Evolutionary conservation across 2,113 vertebrate species (phyloP).

Genomic region (Muntiacus reevesi): DNA sequence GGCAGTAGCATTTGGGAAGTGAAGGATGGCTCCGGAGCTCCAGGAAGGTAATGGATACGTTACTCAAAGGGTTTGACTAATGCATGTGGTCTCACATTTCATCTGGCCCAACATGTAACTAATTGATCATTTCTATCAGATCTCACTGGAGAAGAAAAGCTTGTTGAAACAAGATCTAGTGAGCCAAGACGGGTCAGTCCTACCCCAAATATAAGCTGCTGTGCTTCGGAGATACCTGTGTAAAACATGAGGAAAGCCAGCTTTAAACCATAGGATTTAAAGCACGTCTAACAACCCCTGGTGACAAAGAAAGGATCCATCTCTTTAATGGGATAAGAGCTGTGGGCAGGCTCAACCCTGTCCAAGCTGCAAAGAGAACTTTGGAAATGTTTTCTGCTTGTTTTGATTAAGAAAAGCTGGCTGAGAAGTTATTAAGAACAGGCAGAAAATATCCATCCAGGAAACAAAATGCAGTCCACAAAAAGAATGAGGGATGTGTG

Average conservation of each 20-base stretch:
- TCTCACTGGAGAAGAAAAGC: background rate
- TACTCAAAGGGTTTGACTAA: constrained; percentile 67
- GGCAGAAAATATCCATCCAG: background rate
- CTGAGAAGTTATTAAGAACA: background rate
- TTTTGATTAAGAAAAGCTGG: background rate
- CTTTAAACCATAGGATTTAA: constrained; percentile 27
- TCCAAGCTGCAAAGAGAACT: background rate
- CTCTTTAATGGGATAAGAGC: background rate
- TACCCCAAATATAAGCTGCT: constrained; percentile 48
- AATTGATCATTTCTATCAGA: constrained; percentile 61
- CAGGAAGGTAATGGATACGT: constrained; percentile 70
- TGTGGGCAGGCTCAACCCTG: background rate
- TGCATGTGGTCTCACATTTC: constrained; percentile 69
- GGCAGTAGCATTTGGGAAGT: constrained; percentile 68
- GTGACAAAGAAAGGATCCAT: background rate
- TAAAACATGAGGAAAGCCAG: constrained; percentile 13
- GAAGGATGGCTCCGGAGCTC: constrained; percentile 64
- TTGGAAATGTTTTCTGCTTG: background rate
- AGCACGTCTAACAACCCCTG: background rate
- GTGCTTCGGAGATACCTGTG: constrained; percentile 34
- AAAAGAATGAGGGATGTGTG: background rate
- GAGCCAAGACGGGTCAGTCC: constrained; percentile 24
- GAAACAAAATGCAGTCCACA: background rate
- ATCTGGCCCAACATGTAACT: constrained; percentile 48
- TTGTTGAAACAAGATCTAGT: constrained; percentile 56